Conservation (phyloP, 2,888 invertebrate genomes). For the Phaedon cochleariae region DNA sequence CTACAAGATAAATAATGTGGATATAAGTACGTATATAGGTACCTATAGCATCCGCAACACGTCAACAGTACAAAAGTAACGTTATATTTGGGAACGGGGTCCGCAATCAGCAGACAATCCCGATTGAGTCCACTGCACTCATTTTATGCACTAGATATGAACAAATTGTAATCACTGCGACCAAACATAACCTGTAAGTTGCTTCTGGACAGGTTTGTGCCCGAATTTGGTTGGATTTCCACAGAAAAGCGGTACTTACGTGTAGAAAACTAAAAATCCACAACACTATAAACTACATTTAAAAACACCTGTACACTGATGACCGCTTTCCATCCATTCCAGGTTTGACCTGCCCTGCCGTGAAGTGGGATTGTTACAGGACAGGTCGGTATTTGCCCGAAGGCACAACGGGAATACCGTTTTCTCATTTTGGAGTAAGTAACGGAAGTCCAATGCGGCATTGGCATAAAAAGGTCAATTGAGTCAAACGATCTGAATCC, state of each 20-base stretch:
- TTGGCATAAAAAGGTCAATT: too few species aligned
- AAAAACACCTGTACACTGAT: slow-evolving; percentile 63
- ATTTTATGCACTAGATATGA: slow-evolving; percentile 59
- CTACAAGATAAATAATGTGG: background rate
- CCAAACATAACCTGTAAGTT: slow-evolving; percentile 47
- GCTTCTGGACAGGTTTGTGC: slow-evolving; percentile 20
- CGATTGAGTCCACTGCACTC: slow-evolving; percentile 57
- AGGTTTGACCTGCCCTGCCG: slow-evolving; percentile 62
- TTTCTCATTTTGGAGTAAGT: background rate
- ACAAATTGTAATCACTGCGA: slow-evolving; percentile 50
- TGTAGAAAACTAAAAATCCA: slow-evolving; percentile 34
- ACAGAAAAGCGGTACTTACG: slow-evolving; percentile 38
- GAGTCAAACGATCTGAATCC: background rate
- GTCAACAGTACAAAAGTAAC: slow-evolving; percentile 55
- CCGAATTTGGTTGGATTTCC: slow-evolving; percentile 28
- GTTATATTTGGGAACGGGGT: slow-evolving; percentile 58
- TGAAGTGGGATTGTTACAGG: slow-evolving; percentile 59
- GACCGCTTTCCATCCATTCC: slow-evolving; percentile 64
- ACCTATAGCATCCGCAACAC: slow-evolving; percentile 38
- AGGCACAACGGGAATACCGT: slow-evolving; percentile 26
- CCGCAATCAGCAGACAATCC: slow-evolving; percentile 47
- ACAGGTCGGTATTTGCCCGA: slow-evolving; percentile 48
- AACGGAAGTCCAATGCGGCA: background rate
- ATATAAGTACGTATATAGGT: slow-evolving; percentile 12
- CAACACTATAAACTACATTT: slow-evolving; percentile 56